A percentile compares a stretch with the other conserved stretches of the same genome.
Evolutionary conservation across 2,797 vertebrate genomes (phyloP).

Genomic region (Kryptopterus vitreolus): DNA sequence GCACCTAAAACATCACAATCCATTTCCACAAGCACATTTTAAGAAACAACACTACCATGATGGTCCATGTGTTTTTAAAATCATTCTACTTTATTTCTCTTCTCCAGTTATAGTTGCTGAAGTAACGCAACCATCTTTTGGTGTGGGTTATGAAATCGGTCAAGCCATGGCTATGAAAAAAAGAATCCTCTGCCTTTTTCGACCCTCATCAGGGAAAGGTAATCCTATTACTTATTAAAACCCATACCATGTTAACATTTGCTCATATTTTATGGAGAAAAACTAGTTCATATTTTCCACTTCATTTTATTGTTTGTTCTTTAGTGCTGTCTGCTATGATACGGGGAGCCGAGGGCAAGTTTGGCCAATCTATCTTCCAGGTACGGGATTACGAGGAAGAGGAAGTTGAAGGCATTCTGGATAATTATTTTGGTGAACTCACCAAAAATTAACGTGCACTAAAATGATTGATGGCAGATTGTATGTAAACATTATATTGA

Average conservation of each 20-base stretch:
- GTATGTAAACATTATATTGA: background rate
- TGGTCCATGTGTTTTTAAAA: too few relatives aligned
- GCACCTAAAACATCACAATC: too few relatives aligned
- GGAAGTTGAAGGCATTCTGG: slow-evolving; percentile 63
- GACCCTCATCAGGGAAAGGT: slow-evolving; percentile 75
- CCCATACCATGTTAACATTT: background rate
- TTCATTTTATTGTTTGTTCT: slow-evolving; percentile 10
- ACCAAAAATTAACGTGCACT: background rate
- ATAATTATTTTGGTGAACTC: slow-evolving; percentile 57
- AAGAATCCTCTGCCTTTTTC: slow-evolving; percentile 79
- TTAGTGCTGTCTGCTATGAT: slow-evolving; percentile 77
- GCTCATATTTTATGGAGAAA: background rate
- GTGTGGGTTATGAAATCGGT: slow-evolving; percentile 85
- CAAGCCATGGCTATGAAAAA: slow-evolving; percentile 74
- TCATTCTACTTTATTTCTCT: slow-evolving; percentile 12
- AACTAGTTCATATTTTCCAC: background rate
- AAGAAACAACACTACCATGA: too few relatives aligned
- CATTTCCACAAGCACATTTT: too few relatives aligned
- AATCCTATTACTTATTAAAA: background rate
- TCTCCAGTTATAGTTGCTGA: slow-evolving; percentile 78
- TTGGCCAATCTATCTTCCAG: slow-evolving; percentile 54
- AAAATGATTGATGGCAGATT: background rate
- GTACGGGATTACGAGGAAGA: slow-evolving; percentile 69
- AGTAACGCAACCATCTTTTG: slow-evolving; percentile 83
- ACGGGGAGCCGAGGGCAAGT: slow-evolving; percentile 63